phyloP scores from a whole-genome alignment of 30 jellyfish, hydroid and myxozoan genomes.

The Pelagia noctiluca region DNA sequence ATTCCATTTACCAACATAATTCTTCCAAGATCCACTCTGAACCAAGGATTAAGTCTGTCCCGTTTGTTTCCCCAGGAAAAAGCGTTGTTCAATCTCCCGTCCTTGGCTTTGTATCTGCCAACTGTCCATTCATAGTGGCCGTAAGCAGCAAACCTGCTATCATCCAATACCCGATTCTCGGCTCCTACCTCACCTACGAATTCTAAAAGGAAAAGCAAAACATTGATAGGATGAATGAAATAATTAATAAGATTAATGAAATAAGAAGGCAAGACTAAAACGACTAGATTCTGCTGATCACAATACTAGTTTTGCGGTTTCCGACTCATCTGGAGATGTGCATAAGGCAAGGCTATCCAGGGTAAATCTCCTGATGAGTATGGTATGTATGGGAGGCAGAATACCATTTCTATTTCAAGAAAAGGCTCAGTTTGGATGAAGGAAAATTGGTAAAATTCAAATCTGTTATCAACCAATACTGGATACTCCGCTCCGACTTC shows the following conservation, averaged over 20 bases:
- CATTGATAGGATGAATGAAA: neutral
- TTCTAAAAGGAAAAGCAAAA: neutral
- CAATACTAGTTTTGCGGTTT: too few species aligned
- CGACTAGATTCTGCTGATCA: too few species aligned
- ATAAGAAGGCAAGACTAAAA: too few species aligned
- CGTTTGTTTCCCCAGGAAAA: constrained; percentile 39
- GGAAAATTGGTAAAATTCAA: too few species aligned
- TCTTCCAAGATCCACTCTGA: constrained; percentile 65
- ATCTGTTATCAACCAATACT: too few species aligned
- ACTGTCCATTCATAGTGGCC: neutral
- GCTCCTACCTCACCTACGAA: constrained; percentile 49
- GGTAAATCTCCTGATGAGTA: too few species aligned
- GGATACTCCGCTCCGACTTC: too few species aligned
- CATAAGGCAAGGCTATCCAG: too few species aligned
- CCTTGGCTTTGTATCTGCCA: constrained; percentile 52
- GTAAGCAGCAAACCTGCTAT: constrained; percentile 60
- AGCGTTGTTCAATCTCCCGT: constrained; percentile 59
- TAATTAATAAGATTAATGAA: neutral
- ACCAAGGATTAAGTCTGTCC: constrained; percentile 7
- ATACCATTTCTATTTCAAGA: too few species aligned
- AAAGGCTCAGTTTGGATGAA: too few species aligned
- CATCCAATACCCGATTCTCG: constrained; percentile 51
- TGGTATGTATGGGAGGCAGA: too few species aligned
- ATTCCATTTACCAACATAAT: constrained; percentile 60
- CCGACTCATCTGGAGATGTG: too few species aligned